phyloP scores from a whole-genome alignment of 2,113 vertebrate species.

The Peucedramus taeniatus region DNA sequence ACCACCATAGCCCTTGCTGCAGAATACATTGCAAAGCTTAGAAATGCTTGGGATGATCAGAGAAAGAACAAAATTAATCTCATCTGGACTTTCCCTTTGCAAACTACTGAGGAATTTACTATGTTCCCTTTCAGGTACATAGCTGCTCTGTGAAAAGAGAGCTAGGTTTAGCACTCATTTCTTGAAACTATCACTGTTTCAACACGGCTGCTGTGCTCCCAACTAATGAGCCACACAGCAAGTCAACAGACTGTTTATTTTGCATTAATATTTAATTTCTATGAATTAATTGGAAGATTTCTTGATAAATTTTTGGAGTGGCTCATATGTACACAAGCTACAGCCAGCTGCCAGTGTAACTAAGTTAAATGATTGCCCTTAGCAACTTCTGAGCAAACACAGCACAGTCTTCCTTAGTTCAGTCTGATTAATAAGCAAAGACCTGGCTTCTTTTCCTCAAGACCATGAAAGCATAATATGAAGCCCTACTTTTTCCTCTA shows the following conservation, averaged over 20 bases:
- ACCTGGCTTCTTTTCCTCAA: not conserved
- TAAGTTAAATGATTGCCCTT: constrained; percentile 21
- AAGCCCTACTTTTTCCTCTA: not conserved
- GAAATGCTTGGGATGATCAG: not conserved
- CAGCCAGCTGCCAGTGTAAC: not conserved
- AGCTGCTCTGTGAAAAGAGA: not conserved
- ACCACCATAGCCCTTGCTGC: not conserved
- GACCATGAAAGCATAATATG: not conserved
- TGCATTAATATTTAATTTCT: constrained; percentile 59
- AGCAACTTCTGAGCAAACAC: constrained; percentile 36
- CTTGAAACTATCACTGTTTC: not conserved
- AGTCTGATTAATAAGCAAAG: constrained; percentile 27
- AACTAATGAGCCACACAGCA: not conserved
- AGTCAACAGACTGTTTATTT: constrained; percentile 45
- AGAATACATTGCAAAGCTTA: not conserved
- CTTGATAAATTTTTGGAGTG: constrained; percentile 48
- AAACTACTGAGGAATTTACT: not conserved
- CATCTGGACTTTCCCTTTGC: not conserved
- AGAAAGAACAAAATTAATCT: not conserved
- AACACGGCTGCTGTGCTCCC: not conserved
- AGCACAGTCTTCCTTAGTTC: not conserved
- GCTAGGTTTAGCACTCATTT: not conserved
- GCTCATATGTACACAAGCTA: constrained; percentile 7
- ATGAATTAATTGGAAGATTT: constrained; percentile 44
- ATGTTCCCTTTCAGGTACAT: not conserved